Evolutionary conservation across 2,888 invertebrate genomes (phyloP), one percentile per base, ranked within the genome.

Genomic region (Marronus borbonicus): DNA sequence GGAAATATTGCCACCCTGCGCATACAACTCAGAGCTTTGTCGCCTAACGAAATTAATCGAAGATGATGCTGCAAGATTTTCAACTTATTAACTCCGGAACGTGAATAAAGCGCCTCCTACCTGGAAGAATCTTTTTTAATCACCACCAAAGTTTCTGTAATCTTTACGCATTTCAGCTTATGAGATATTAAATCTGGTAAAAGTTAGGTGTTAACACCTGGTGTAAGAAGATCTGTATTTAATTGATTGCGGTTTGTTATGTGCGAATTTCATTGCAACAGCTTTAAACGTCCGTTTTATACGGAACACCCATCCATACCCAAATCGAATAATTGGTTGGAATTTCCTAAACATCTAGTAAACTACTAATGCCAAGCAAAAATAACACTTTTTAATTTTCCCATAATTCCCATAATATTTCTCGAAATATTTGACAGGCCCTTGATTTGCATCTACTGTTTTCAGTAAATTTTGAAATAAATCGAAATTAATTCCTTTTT

Each of bases 11-110:
- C 14, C 39, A 55, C 31, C 70, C 44, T 44, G 44, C 12, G 44
- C 44, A 44, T 69, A 70, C 10, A 55, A 55, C 24, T 70, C 36
- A 70, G 58, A 70, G 70, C 70, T 70, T 70, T 70, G 70, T 70
- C 70, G 70, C 17, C 55, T 8, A 24, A 17, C 1, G 31, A 70
- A 55, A 55, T 52, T 70, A 55, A 55, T 70, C 70, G 70, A 31
- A 70, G 70, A 70, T 70, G 55, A 70, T 49, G 70, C 70, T 70
- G 28, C 55, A 12, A 70, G 70, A 44, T 55, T 55, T 55, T 55
- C 70, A 36, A 70, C 70, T 70, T 69, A 69, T 70, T 70, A 70
- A 70, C 70, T 44, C 52, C 31, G 55, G 70, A 70, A 70, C 31
- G 64, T 64, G 52, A 69, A 24, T 31, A 64, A 17, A 17, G 17